phyloP scores from a whole-genome alignment of 92 coral and sea anemone genomes.

The Diadumene lineata region DNA sequence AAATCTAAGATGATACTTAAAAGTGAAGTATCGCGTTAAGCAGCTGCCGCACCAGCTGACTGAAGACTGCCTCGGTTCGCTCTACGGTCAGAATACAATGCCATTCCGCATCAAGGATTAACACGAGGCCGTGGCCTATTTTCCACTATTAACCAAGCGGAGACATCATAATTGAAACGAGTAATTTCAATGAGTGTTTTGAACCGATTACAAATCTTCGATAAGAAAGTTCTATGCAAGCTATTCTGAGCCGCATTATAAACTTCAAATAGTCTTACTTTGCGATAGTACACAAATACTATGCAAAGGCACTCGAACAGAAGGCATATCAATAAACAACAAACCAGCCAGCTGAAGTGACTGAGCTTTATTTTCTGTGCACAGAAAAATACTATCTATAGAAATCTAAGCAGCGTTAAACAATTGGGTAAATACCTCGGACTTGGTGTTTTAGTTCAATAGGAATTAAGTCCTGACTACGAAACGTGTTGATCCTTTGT shows the following conservation, averaged over 20 bases:
- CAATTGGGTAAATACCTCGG: not conserved
- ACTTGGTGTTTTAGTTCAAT: conserved; percentile 20
- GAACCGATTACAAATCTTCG: not conserved
- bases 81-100: conserved; percentile 20
- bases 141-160: conserved; percentile 24
- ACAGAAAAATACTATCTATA: not conserved
- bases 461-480: conserved; percentile 18
- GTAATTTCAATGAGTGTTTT: conserved; percentile 5
- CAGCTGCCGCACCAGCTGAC: conserved; percentile 2
- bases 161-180: conserved; percentile 16
- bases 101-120: not conserved
- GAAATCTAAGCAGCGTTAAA: not conserved
- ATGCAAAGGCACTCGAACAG: not conserved
- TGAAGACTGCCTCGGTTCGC: not conserved
- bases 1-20: not conserved
- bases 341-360: not conserved
- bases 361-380: not conserved
- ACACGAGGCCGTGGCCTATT: conserved; percentile 11
- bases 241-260: not conserved
- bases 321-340: conserved; percentile 1
- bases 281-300: conserved; percentile 7
- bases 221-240: not conserved
- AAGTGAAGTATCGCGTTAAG: no score
- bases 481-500: conserved; percentile 25
- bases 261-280: not conserved